Evolutionary conservation across 2,113 vertebrate genomes (phyloP), one percentile per base, ranked within the genome.

Genomic region (Ammodytes dubius): DNA sequence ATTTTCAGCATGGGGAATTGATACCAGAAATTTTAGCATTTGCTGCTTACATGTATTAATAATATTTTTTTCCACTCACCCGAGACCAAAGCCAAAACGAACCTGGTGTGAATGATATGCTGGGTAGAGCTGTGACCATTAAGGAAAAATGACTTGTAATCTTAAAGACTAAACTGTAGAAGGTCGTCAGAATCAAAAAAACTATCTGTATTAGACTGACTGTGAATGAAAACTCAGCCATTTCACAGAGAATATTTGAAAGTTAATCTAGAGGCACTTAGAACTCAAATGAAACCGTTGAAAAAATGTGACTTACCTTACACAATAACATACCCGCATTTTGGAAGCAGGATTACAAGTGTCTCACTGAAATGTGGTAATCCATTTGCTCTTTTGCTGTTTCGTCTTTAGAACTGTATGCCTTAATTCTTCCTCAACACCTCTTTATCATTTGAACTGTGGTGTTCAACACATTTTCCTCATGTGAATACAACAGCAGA

Each of bases 1-100:
- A 17, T 64, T 19, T 35, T 2, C 50, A 54, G 7, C 42, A 74
- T n/a, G 2, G 43, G 58, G 27, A 88, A 77, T 11, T 1, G 58
- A 86, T 77, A 53, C 47, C 17, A 13, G n/a, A 61, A 27, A 27
- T 27, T 27, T 27, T 27, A 27, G 27, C 27, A 27, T 27, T 27
- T 27, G 27, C 27, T 27, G 27, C 27, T 27, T 27, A 27, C 27
- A 27, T 27, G 27, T 27, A 27, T 27, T 27, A 27, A 27, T 27
- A 27, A 27, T 27, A 27, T 27, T 27, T 27, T 27, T 0, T 13
- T 1, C 35, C 46, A 64, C 54, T 57, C 4, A 27, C 4, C 2
- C 7, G 58, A 4, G 12, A 43, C 19, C 7, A 3, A 67, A 53
- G 19, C 5, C 6, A n/a, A 70, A 47, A 57, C 40, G 45, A 52